phyloP scores from a whole-genome alignment of 1,140 invertebrate genomes.

The Ylistrum balloti region DNA sequence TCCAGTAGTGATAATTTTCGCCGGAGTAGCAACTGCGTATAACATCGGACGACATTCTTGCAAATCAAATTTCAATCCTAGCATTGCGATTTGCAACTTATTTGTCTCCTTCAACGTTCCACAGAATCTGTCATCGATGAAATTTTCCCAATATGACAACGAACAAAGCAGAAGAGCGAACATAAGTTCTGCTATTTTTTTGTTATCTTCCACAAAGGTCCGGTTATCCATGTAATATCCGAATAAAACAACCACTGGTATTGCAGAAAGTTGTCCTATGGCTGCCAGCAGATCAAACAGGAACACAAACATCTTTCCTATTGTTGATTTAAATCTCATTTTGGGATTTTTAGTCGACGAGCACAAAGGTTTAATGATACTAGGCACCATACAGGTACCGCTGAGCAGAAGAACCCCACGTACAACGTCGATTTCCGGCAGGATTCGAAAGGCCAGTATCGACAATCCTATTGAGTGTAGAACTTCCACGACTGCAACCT shows the following conservation, averaged over 20 bases:
- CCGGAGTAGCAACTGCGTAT: constrained; percentile 55
- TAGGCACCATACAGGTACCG: constrained; percentile 95
- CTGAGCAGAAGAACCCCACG: constrained; percentile 97
- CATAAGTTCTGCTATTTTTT: constrained; percentile 42
- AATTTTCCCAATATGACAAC: constrained; percentile 98
- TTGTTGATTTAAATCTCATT: background rate
- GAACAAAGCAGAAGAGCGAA: constrained; percentile 91
- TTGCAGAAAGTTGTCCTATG: constrained; percentile 61
- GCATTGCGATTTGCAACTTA: constrained; percentile 58
- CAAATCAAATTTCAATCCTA: constrained; percentile 65
- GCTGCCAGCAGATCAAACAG: constrained; percentile 60
- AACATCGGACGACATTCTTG: constrained; percentile 63
- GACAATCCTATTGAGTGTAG: constrained; percentile 92
- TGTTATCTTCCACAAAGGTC: background rate
- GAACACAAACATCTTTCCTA: background rate
- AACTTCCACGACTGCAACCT: constrained; percentile 89
- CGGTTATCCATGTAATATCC: constrained; percentile 43
- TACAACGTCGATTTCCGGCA: constrained; percentile 94
- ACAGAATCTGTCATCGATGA: constrained; percentile 86
- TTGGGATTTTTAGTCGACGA: background rate
- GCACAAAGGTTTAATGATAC: constrained; percentile 81
- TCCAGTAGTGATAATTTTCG: constrained; percentile 67
- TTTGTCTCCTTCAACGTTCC: constrained; percentile 48
- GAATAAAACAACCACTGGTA: constrained; percentile 57
- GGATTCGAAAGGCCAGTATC: constrained; percentile 92